Conservation (phyloP, 35 echinoderm and acorn worm genomes). For the Ptychodera flava region DNA sequence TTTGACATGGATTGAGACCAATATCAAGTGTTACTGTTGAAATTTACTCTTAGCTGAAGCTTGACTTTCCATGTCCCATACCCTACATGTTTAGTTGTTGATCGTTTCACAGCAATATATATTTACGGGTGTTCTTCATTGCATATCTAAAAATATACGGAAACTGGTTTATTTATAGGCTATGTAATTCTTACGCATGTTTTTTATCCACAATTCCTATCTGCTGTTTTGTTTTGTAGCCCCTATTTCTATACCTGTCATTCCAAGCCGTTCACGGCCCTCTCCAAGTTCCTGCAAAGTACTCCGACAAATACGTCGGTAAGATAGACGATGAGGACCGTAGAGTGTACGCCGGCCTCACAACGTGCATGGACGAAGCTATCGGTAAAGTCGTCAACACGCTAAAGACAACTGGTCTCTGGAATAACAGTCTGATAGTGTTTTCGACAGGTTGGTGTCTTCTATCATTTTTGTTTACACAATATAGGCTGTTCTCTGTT, state of each 20-base stretch:
- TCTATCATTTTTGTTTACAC: too few relatives aligned
- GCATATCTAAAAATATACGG: too few relatives aligned
- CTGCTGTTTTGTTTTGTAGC: slow-evolving; percentile 16
- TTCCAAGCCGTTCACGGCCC: slow-evolving; percentile 62
- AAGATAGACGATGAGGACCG: slow-evolving; percentile 34
- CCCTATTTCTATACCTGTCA: slow-evolving; percentile 53
- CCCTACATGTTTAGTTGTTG: too few relatives aligned
- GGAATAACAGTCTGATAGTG: slow-evolving; percentile 70
- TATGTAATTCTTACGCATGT: background rate
- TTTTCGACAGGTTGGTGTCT: slow-evolving; percentile 80
- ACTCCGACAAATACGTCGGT: slow-evolving; percentile 38
- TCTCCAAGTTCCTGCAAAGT: slow-evolving; percentile 68
- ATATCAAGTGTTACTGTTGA: too few relatives aligned
- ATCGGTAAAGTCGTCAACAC: slow-evolving; percentile 64
- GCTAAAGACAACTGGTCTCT: slow-evolving; percentile 32
- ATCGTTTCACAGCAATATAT: too few relatives aligned
- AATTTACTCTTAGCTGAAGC: too few relatives aligned
- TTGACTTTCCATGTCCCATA: too few relatives aligned
- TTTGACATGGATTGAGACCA: too few relatives aligned
- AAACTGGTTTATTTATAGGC: too few relatives aligned
- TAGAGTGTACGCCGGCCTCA: slow-evolving; percentile 51
- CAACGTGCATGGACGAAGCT: slow-evolving; percentile 48
- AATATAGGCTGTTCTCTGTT: too few relatives aligned
- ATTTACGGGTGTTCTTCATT: too few relatives aligned
- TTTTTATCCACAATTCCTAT: background rate